phyloP scores from a whole-genome alignment of 1,140 invertebrate species.

The Zophobas atratus region DNA sequence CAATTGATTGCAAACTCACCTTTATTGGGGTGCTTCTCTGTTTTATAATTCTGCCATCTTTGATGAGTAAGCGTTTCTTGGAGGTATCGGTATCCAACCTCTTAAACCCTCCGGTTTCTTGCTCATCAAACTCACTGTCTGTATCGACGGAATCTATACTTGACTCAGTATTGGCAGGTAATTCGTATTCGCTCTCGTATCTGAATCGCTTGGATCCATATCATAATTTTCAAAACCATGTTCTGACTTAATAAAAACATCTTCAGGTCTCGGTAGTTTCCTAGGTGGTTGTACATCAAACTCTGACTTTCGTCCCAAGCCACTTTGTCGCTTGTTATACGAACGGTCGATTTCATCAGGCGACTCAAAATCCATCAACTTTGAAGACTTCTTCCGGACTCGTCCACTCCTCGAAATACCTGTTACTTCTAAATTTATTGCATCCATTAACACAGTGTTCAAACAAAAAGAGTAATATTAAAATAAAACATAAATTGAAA shows the following conservation, averaged over 20 bases:
- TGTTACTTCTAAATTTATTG: slow-evolving; percentile 83
- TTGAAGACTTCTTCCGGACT: slow-evolving; percentile 94
- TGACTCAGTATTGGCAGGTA: slow-evolving; percentile 60
- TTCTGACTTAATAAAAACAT: slow-evolving; percentile 55
- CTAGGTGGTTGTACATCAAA: slow-evolving; percentile 60
- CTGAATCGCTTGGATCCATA: slow-evolving; percentile 66
- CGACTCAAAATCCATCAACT: slow-evolving; percentile 93
- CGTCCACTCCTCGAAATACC: slow-evolving; percentile 90
- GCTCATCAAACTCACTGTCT: slow-evolving; percentile 69
- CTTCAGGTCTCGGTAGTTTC: slow-evolving; percentile 68
- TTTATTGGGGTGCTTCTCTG: slow-evolving; percentile 57
- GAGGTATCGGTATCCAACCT: slow-evolving; percentile 73
- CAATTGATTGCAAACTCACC: background rate
- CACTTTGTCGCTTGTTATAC: slow-evolving; percentile 68
- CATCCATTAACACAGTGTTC: slow-evolving; percentile 32
- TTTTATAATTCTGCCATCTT: slow-evolving; percentile 81
- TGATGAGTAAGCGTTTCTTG: slow-evolving; percentile 83
- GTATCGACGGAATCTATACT: slow-evolving; percentile 69
- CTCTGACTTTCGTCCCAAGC: slow-evolving; percentile 62
- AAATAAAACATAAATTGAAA: slow-evolving; percentile 43
- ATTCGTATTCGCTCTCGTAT: slow-evolving; percentile 66
- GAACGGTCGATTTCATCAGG: slow-evolving; percentile 81
- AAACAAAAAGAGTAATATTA: slow-evolving; percentile 23
- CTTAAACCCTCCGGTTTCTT: slow-evolving; percentile 70
- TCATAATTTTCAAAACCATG: slow-evolving; percentile 71